Base-by-base conservation (phyloP, 2,797 vertebrate species). In the Chaetophractus vellerosus region DNA sequence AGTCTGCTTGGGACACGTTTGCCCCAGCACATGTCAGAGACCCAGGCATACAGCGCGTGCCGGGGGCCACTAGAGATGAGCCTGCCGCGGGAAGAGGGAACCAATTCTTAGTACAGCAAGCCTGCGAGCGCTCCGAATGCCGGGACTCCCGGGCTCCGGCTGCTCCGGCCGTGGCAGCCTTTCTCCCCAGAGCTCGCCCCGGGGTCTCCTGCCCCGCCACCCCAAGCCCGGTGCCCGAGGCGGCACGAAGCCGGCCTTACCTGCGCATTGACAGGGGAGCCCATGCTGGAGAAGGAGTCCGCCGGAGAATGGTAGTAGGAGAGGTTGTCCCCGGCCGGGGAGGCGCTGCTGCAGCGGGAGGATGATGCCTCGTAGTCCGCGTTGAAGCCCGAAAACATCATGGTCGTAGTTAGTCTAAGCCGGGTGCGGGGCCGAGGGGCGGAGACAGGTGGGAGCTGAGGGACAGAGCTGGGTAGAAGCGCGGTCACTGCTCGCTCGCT, bases 321-420 rank as follows among this genome's bases (percentile, higher is more conserved):
- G 82, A 99, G 96, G 52, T 98, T 99, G 96, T 99, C 99, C 74
- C 98, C 99, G 31, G 99, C 99, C 31, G 99, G 99, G 64, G 99
- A 99, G 88, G 99, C 99, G 93, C 99, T 99, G 98, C 99, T 99
- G 98, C 99, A 99, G 97, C 99, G 99, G 55, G 99, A 99, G 88
- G 99, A 99, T 14, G 99, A 94, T 19, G 98, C 98, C 95, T 99
- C 99, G 97, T 99, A 99, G 78, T 99, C 99, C 83, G 98, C 97
- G 90, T 98, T 94, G 97, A 99, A 99, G 92, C 97, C 98, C 72
- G 99, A 99, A 97, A 99, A 99, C 99, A 99, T 99, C 99, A 98
- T 98, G 82, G 88, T 96, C 71, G 88, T 66, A 19, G 80, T 75
- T 28, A 83, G 74, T 66, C 80, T 86, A 81, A 87, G 93, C 81